Base-by-base conservation (phyloP, 2,113 vertebrate genomes). In the Epinephelus lanceolatus region DNA sequence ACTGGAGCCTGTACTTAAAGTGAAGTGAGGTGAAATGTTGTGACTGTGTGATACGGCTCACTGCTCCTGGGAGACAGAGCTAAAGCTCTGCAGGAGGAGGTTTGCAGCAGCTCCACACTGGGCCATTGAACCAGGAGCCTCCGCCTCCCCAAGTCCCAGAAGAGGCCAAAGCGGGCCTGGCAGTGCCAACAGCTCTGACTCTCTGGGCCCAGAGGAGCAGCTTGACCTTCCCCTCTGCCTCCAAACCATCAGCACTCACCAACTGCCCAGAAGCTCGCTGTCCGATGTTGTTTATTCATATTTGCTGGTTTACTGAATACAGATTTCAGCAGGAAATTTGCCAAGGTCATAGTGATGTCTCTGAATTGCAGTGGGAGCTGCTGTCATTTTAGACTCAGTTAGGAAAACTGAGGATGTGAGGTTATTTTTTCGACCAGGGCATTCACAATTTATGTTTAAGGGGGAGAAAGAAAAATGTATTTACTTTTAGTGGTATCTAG, bases 11-110 rank as follows among this genome's bases (percentile, higher is more conserved):
- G 75, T 9, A 23, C 51, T 79, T 66, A 76, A 55, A 86, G 75
- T 49, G 37, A 69, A 72, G 70, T 45, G 72, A 87, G 82, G 42
- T 83, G 78, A 87, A 80, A 76, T 83, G 59, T 49, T 78, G 85
- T 78, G 79, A 85, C 76, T 78, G 72, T 1, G 55, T 55, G 79
- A 49, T 71, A 57, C 14, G 69, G 76, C 81, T 85, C 88, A 53
- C 6, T 61, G 79, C 67, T 75, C 72, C 76, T 25, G 45, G 59
- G 71, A 76, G 75, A 66, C 65, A 0, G 66, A 61, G 59, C n/a
- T 3, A 12, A 3, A 71, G 33, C n/a, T 3, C 0, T 45, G 8
- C 74, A 75, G 75, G 71, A 52, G 45, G 8, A 77, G 72, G 33
- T 62, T 49, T 62, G 53, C 55, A 21, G 69, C 53, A n/a, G 61